Base-by-base conservation (phyloP, 2,797 vertebrate species). In the Toxotes lorentzi region DNA sequence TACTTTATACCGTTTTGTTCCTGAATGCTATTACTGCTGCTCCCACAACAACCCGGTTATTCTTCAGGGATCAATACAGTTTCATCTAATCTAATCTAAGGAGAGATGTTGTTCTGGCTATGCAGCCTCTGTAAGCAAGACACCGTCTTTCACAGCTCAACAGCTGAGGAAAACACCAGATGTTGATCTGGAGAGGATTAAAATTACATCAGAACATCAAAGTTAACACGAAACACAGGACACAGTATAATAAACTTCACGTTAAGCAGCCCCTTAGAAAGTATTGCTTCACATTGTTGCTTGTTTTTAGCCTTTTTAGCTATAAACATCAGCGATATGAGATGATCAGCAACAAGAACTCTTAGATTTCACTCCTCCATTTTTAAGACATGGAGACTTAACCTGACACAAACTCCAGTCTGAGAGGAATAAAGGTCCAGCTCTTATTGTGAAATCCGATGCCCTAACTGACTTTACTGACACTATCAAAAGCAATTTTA, bases 11-110 rank as follows among this genome's bases (percentile, higher is more conserved):
- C 7, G 30, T 12, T 73, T 48, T 40, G n/a, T 19, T 69, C 54
- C 54, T 61, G 21, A 81, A 83, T 83, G 58, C 50, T 30, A 73
- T 87, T 87, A 83, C 63, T 7, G 50, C 54, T 21, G 32, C 81
- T 79, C 69, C 65, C 48, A 38, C 81, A 34, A 21, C 73, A 67
- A 19, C 48, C 30, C 61, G 2, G 34, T 73, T 69, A 51, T 68
- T 86, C 86, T 53, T 77, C 59, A 2, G 73, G 72, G 80, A 89
- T 88, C 78, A 69, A 88, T 91, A 73, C 21, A 59, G 61, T 72
- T 76, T 83, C 38, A 67, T 81, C 54, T 69, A 68, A 83, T 88
- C 72, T 63, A 65, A 85, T 87, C 30, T n/a, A 16, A 71, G 53
- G 34, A 45, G 62, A 83, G 67, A 35, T n/a, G 73, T 9, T 19